Evolutionary conservation across 2,113 vertebrate species (phyloP).

Genomic region (Albula goreensis): DNA sequence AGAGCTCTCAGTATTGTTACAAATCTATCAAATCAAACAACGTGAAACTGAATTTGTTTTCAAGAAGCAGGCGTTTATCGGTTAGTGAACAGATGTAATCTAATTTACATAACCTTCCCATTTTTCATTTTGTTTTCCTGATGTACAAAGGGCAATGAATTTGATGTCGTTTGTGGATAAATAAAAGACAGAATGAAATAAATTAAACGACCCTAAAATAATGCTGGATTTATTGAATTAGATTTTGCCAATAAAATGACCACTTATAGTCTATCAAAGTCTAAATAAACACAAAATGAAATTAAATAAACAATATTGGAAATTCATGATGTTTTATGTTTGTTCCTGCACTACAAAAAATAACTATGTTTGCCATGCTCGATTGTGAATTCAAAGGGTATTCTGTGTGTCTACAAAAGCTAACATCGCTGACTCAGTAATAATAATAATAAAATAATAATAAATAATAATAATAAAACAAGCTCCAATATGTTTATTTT

Average conservation of each 20-base stretch:
- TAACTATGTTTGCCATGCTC: neutral
- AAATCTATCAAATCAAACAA: conserved; percentile 87
- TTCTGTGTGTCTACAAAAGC: neutral
- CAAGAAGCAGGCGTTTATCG: conserved; percentile 83
- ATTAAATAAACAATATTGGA: neutral
- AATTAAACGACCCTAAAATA: conserved; percentile 83
- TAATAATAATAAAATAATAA: neutral
- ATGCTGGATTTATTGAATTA: conserved; percentile 69
- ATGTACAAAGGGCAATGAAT: conserved; percentile 88
- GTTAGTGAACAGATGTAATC: conserved; percentile 92
- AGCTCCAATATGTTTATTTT: neutral
- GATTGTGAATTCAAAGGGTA: neutral
- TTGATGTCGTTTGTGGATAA: conserved; percentile 90
- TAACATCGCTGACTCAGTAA: neutral
- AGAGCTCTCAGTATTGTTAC: conserved; percentile 71
- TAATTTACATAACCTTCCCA: conserved; percentile 68
- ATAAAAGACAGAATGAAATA: conserved; percentile 81
- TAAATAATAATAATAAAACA: neutral
- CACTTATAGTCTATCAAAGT: neutral
- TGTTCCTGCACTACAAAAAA: neutral
- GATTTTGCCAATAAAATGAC: conserved; percentile 71
- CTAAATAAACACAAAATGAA: neutral
- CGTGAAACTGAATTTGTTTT: conserved; percentile 90
- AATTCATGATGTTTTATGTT: neutral
- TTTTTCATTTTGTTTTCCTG: conserved; percentile 71